Conservation (phyloP, 1,140 invertebrate species). For the Ceratitis capitata region DNA sequence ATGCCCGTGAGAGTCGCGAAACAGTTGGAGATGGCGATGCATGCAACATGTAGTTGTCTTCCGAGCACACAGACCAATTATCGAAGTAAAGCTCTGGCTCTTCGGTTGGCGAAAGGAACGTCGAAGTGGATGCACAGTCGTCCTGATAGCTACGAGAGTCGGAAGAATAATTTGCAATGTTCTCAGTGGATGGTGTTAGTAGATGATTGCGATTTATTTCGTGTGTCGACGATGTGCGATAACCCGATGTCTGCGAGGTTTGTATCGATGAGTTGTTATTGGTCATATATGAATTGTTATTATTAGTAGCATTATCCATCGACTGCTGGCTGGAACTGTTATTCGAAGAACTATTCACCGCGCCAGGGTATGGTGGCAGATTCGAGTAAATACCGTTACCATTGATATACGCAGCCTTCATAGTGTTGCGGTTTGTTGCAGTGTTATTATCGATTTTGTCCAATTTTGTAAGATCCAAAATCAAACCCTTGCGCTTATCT, state of each 20-base stretch:
- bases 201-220: slow-evolving; percentile 64
- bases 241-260: slow-evolving; percentile 56
- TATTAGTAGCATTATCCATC: slow-evolving; percentile 57
- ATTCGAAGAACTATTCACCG: slow-evolving; percentile 54
- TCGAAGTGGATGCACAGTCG: slow-evolving; percentile 62
- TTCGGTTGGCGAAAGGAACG: slow-evolving; percentile 71
- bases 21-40: slow-evolving; percentile 63
- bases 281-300: slow-evolving; percentile 46
- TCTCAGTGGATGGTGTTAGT: slow-evolving; percentile 62
- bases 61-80: slow-evolving; percentile 76
- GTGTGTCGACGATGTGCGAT: slow-evolving; percentile 65
- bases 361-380: slow-evolving; percentile 57
- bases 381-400: slow-evolving; percentile 59
- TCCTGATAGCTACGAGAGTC: slow-evolving; percentile 62
- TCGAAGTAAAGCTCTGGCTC: slow-evolving; percentile 72
- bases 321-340: slow-evolving; percentile 57
- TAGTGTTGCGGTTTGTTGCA: slow-evolving; percentile 50
- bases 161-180: slow-evolving; percentile 64
- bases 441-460: slow-evolving; percentile 64
- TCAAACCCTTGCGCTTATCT: slow-evolving; percentile 69
- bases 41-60: slow-evolving; percentile 64
- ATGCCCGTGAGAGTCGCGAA: slow-evolving; percentile 68
- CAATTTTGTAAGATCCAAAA: slow-evolving; percentile 75
- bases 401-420: slow-evolving; percentile 55
- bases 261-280: slow-evolving; percentile 53